Base-by-base conservation (phyloP, 2,113 vertebrate genomes). In the Mixornis gularis region DNA sequence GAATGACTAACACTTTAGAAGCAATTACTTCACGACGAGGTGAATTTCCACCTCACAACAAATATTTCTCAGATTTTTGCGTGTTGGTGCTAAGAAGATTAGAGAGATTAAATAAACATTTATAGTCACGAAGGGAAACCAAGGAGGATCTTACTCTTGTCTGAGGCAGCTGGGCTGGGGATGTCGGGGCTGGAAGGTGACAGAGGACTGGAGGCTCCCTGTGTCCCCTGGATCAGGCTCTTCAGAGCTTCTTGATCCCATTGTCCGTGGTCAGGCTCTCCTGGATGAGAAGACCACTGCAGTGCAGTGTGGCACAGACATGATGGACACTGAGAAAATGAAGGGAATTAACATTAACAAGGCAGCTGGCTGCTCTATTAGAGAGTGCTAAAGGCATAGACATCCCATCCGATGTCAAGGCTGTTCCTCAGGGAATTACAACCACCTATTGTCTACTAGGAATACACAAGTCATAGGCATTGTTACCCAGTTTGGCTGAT, bases 11-110 rank as follows among this genome's bases (percentile, higher is more conserved):
- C 79, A 79, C 64, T 91, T 90, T 48, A 84, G 68, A 86, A 89
- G 80, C 79, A 92, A 96, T 92, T 94, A 86, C 72, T 92, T 87
- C 73, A 89, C 46, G 26, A 94, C n/a, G n/a, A 95, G 86, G 86
- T 94, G 52, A 78, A 91, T 93, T 93, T 79, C 88, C 41, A 87
- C 65, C 80, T 94, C 71, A 65, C 62, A 84, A 65, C 32, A 93
- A 95, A 25, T 44, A 88, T 79, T 92, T 85, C 73, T 80, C 76
- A 73, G 48, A 3, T 84, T 87, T 93, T 72, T 89, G n/a, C 22
- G 19, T 65, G 78, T 58, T 71, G 53, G 43, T 64, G 44, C 49
- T 87, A 81, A 85, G 70, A 49, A 64, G 30, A 73, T 85, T 51
- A 85, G 51, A 79, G 41, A 78, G 46, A 76, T 86, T 65, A 81